A percentile compares a stretch with the other conserved stretches of the same genome.
phyloP scores from a whole-genome alignment of 2,888 invertebrate species.

The Theodoxus fluviatilis region DNA sequence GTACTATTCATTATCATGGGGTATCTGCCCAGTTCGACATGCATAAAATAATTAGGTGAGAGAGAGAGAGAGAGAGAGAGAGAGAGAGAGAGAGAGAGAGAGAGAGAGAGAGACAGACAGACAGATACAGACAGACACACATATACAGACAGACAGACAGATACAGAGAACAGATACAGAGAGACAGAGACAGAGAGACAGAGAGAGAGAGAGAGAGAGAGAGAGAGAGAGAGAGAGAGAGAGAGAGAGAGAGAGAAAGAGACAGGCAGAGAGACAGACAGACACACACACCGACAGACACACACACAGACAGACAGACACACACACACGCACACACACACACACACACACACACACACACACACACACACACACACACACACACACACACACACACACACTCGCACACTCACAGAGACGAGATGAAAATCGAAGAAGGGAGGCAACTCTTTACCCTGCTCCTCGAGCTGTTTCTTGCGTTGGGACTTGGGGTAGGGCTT shows the following conservation, averaged over 20 bases:
- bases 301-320: background rate
- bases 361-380: background rate
- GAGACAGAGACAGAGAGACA: background rate
- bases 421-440: background rate
- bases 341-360: background rate
- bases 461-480: constrained; percentile 59
- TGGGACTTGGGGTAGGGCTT: constrained; percentile 64
- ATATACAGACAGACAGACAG: background rate
- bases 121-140: background rate
- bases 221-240: background rate
- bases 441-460: constrained; percentile 43
- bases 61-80: constrained; percentile 7
- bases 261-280: background rate
- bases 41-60: no score
- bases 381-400: background rate
- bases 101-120: background rate
- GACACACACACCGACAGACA: background rate
- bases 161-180: background rate
- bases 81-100: background rate
- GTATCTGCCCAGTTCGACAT: no score
- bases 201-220: background rate
- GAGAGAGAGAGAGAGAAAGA: background rate
- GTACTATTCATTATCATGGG: no score
- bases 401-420: background rate
- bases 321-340: background rate